Evolutionary conservation across 2,888 invertebrate species (phyloP), one percentile per base, ranked within the genome.

Genomic region (Oxyteleia sp.): DNA sequence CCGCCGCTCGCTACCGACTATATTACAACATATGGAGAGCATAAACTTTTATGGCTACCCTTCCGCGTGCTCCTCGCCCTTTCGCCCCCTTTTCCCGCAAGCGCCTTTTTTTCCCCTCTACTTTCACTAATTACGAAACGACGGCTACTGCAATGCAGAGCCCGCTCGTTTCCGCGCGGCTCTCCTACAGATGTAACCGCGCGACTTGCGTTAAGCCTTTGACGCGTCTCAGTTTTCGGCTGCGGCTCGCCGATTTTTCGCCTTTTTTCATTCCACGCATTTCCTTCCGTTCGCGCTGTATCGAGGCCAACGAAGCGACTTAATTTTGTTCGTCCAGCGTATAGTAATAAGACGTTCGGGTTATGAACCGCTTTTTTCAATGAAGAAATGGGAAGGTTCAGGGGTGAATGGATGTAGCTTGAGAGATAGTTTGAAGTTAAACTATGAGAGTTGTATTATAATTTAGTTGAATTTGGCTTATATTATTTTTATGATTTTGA

Each of bases 1-100:
- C 90, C 86, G 87, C 88, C 89, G 87, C 90, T 89, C 87, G 88
- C 89, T 89, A 86, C 90, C 91, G 91, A 93, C 93, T 93, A 92
- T 93, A 93, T 93, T 93, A 93, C 93, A 93, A 93, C 93, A 93
- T 93, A 93, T 93, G 93, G 93, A 93, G 92, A 92, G 90, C 93
- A 93, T 93, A 93, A 93, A 93, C 93, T 93, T 93, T 93, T 93
- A 93, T 93, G 91, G 93, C 91, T 90, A 92, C 92, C 92, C 92
- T 93, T 92, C 92, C 92, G 91, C 92, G 85, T 82, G 82, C 85
- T 64, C 85, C 84, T 76, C 82, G 86, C 82, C 87, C 84, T 84
- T 86, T 85, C 88, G 75, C 85, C 82, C 87, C 84, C 75, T 32
- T 86, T 82, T 79, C 71, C 85, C 82, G 72, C 80, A 66, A 55